Conservation (phyloP, 2,797 vertebrate genomes). For the Syngnathus rostellatus region DNA sequence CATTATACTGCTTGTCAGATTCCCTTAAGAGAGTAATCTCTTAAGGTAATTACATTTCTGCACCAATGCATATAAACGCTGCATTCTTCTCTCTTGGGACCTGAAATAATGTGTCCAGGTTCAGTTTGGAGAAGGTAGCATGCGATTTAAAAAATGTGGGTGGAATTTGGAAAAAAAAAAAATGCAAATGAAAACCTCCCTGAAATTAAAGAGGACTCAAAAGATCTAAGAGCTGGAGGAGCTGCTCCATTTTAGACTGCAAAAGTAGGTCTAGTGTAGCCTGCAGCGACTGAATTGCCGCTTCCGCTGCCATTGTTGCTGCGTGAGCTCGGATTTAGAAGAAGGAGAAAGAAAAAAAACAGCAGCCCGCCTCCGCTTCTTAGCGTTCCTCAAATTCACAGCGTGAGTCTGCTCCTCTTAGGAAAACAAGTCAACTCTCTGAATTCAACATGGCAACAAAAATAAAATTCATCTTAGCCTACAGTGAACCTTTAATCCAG, state of each 20-base stretch:
- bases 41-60: conserved; percentile 78
- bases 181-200: conserved; percentile 12
- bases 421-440: conserved; percentile 27
- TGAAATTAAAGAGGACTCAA: conserved; percentile 34
- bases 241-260: conserved; percentile 61
- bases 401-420: conserved; percentile 40
- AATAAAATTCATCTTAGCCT: too few relatives aligned
- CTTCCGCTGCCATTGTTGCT: conserved; percentile 56
- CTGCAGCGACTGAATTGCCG: conserved; percentile 58
- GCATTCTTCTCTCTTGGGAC: conserved; percentile 58
- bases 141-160: background rate
- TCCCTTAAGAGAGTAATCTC: conserved; percentile 70
- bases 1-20: conserved; percentile 62
- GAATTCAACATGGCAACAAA: too few relatives aligned
- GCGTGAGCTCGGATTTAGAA: conserved; percentile 49
- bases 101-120: conserved; percentile 32
- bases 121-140: background rate
- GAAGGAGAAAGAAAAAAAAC: conserved; percentile 27
- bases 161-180: background rate
- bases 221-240: conserved; percentile 49
- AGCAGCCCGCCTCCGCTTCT: conserved; percentile 55
- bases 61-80: conserved; percentile 68
- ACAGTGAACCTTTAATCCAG: too few relatives aligned
- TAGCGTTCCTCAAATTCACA: conserved; percentile 54
- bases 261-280: conserved; percentile 72